Evolutionary conservation across 2,888 invertebrate species (phyloP).

Genomic region (Nymphalis polychloros): DNA sequence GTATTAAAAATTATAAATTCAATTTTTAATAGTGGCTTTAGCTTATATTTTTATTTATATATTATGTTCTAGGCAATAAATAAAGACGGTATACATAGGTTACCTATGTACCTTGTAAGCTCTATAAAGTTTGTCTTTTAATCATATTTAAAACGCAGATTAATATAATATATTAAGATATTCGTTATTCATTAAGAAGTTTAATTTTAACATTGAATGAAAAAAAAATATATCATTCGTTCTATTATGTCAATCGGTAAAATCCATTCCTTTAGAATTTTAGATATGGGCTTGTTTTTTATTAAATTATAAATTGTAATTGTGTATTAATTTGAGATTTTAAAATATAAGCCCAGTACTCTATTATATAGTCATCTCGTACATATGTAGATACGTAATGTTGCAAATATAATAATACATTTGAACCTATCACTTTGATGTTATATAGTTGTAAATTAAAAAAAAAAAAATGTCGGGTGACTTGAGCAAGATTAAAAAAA

Average conservation of each 20-base stretch:
- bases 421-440: conserved; percentile 22
- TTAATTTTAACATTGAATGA: neutral
- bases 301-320: neutral
- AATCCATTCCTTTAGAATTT: conserved; percentile 51
- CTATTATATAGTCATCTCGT: neutral
- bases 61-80: too few relatives aligned
- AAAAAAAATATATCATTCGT: neutral
- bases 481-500: neutral
- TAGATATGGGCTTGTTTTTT: conserved; percentile 36
- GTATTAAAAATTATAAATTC: too few relatives aligned
- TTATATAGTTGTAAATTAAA: conserved; percentile 16
- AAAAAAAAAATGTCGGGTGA: conserved; percentile 17
- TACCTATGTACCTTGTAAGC: too few relatives aligned
- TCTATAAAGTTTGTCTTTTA: neutral
- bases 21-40: too few relatives aligned
- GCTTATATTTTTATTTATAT: too few relatives aligned
- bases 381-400: conserved; percentile 22
- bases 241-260: neutral
- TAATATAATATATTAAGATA: neutral
- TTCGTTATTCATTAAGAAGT: neutral
- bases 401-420: conserved; percentile 13
- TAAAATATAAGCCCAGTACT: conserved; percentile 13
- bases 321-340: conserved; percentile 18
- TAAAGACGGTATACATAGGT: too few relatives aligned
- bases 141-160: neutral